These are phyloP conservation scores for Calameuta filiformis DNA, from an alignment of 2,888 invertebrate genomes.

Conservation along the genomic window DNA sequence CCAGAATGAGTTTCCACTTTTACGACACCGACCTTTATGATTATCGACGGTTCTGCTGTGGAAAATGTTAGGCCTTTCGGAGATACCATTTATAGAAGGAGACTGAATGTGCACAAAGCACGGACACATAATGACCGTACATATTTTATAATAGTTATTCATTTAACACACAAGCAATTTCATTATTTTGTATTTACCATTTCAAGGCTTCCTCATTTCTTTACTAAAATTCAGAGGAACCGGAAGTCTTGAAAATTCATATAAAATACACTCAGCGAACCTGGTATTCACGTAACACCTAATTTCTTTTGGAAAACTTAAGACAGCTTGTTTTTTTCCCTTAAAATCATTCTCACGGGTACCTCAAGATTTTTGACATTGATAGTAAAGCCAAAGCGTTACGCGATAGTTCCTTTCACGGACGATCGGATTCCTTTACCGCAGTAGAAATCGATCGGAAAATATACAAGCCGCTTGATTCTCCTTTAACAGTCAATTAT, in stretches of 20 bases:
- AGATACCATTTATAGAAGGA: not conserved
- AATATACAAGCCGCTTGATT: not conserved
- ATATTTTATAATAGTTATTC: not conserved
- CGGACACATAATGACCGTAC: not conserved
- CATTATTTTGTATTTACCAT: not conserved
- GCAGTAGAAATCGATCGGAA: not conserved
- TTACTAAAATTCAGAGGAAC: not conserved
- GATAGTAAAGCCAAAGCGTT: not conserved
- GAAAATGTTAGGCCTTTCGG: not conserved
- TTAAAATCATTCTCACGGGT: not conserved
- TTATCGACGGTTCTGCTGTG: not conserved
- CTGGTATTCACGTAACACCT: not conserved
- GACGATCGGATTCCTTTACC: not conserved
- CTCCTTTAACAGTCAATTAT: not conserved
- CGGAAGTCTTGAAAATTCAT: not conserved
- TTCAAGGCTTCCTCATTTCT: not conserved
- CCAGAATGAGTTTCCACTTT: not conserved
- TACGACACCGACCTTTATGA: constrained; percentile 2
- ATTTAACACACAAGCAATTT: not conserved
- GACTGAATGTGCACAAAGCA: not conserved
- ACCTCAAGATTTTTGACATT: not conserved
- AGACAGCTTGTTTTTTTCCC: not conserved
- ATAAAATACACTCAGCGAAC: not conserved
- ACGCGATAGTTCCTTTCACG: not conserved
- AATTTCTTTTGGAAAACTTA: not conserved